phyloP scores from a whole-genome alignment of 2,888 invertebrate genomes.

The Exocentrus adspersus region DNA sequence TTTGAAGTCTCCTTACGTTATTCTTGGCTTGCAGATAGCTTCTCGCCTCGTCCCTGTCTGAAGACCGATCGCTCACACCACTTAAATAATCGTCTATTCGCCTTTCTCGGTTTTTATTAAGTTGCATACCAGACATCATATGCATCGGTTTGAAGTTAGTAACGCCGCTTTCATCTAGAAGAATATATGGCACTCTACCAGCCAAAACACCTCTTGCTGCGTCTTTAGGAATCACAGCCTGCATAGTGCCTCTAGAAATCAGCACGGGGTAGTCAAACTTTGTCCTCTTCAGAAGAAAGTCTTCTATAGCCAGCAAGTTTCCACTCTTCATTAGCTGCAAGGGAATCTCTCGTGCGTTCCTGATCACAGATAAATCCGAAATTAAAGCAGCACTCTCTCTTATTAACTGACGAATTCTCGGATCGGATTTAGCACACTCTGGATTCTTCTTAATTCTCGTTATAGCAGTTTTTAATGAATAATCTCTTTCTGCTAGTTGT shows the following conservation, averaged over 20 bases:
- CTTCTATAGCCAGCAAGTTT: constrained; percentile 81
- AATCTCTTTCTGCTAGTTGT: constrained; percentile 75
- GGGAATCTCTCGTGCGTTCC: constrained; percentile 78
- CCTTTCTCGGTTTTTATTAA: constrained; percentile 54
- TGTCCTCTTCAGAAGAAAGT: constrained; percentile 73
- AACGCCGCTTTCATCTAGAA: constrained; percentile 81
- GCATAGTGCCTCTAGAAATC: constrained; percentile 78
- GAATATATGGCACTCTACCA: constrained; percentile 79
- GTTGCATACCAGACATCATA: constrained; percentile 73
- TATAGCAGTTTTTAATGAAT: constrained; percentile 71
- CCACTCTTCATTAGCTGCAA: constrained; percentile 73
- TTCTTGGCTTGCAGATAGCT: constrained; percentile 50
- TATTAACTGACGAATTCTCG: constrained; percentile 75
- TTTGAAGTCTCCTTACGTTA: constrained; percentile 55
- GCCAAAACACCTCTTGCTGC: constrained; percentile 78
- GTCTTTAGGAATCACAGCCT: constrained; percentile 81
- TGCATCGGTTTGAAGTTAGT: constrained; percentile 80
- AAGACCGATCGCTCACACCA: constrained; percentile 48
- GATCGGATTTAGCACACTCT: constrained; percentile 74
- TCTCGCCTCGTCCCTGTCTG: constrained; percentile 44
- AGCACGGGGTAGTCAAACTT: constrained; percentile 71
- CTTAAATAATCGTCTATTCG: constrained; percentile 55
- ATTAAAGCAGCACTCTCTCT: constrained; percentile 76
- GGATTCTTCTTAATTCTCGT: constrained; percentile 73
- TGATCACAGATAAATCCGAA: constrained; percentile 62